Evolutionary conservation across 2,888 invertebrate species (phyloP), one percentile per base, ranked within the genome.

Genomic region (Bombyx huttoni): DNA sequence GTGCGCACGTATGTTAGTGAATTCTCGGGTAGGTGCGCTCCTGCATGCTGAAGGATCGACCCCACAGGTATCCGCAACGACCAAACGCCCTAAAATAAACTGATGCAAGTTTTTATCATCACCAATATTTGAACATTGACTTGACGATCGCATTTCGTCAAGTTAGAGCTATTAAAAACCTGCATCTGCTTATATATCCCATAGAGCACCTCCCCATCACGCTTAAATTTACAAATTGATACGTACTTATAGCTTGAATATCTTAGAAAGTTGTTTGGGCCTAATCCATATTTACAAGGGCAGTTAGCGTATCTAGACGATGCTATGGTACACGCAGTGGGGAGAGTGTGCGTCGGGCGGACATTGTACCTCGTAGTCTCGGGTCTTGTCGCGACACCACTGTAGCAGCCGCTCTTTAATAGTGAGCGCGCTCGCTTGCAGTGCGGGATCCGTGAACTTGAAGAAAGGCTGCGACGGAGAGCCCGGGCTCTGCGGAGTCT

Each of bases 361-460:
- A 63, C 56, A 61, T 71, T 67, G 84, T 94, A 98, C 98, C 95
- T 97, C 94, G 90, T 98, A 98, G 91, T 96, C 97, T 91, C 94
- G 94, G 75, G 98, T 98, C 93, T 98, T 97, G 91, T 95, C 94
- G 90, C 96, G 95, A 91, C 96, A 96, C 98, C 98, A 98, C 89
- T 94, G 93, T 90, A 98, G 93, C 84, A 98, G 92, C 89, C 97
- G 93, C 84, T 98, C 97, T 93, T 98, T 98, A 89, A 98, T 96
- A 89, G 96, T 95, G 89, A 93, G 94, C 76, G 97, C 97, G 90
- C 95, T 96, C 87, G 94, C 93, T 85, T 93, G 93, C 90, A 97
- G 92, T 89, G 93, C 93, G 77, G 95, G 94, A 90, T 96, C 96
- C 85, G 95, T 95, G 92, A 96, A 96, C 92, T 93, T 94, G 92